Evolutionary conservation across 1,140 invertebrate species (phyloP).

Genomic region (Drosophila nigrodunni): DNA sequence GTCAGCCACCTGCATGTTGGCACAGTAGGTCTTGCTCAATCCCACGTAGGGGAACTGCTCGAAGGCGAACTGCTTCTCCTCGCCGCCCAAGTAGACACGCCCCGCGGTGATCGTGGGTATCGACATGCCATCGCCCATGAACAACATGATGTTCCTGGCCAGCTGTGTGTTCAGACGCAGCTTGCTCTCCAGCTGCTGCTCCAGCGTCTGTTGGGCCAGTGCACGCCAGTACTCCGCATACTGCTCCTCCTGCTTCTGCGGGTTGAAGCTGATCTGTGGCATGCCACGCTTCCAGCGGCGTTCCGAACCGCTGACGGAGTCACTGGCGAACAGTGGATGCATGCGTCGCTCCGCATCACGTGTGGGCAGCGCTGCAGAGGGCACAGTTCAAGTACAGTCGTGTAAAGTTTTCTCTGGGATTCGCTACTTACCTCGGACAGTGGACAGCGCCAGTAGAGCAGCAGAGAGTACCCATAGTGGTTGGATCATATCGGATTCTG

Average conservation of each 20-base stretch:
- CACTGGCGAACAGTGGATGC: slow-evolving; percentile 61
- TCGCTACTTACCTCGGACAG: slow-evolving; percentile 39
- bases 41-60: slow-evolving; percentile 86
- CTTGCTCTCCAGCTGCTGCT: slow-evolving; percentile 77
- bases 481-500: slow-evolving; percentile 45
- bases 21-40: slow-evolving; percentile 88
- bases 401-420: not conserved
- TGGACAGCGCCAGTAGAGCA: slow-evolving; percentile 42
- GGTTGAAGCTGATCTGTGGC: slow-evolving; percentile 66
- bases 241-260: slow-evolving; percentile 63
- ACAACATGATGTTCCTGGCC: slow-evolving; percentile 90
- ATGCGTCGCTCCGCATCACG: slow-evolving; percentile 64
- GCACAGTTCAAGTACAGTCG: slow-evolving; percentile 47
- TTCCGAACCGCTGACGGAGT: not conserved
- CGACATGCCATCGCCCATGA: slow-evolving; percentile 91
- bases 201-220: slow-evolving; percentile 64
- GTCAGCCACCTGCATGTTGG: slow-evolving; percentile 90
- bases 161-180: slow-evolving; percentile 84
- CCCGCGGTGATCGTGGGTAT: slow-evolving; percentile 88
- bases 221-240: slow-evolving; percentile 79
- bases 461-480: slow-evolving; percentile 38
- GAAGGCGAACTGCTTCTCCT: slow-evolving; percentile 89
- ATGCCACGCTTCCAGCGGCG: slow-evolving; percentile 67
- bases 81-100: slow-evolving; percentile 88
- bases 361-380: slow-evolving; percentile 28